phyloP scores from a whole-genome alignment of 2,888 invertebrate species.

The Clunio marinus region DNA sequence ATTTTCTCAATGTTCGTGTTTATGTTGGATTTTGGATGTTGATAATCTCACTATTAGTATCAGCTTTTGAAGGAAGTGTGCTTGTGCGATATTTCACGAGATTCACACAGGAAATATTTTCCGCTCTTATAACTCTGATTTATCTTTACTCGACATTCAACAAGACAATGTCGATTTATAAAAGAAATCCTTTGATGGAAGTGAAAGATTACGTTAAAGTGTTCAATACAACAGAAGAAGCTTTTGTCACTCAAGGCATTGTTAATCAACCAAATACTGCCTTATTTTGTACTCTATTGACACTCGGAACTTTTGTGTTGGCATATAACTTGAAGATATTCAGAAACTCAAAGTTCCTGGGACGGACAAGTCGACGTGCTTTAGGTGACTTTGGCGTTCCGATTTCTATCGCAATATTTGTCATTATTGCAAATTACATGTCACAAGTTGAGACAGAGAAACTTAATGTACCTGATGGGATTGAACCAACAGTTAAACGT shows the following conservation, averaged over 20 bases:
- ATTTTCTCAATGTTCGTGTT: slow-evolving; percentile 81
- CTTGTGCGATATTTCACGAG: slow-evolving; percentile 85
- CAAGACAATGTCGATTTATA: slow-evolving; percentile 68
- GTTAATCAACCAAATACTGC: slow-evolving; percentile 88
- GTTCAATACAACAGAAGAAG: background rate
- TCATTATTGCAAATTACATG: slow-evolving; percentile 69
- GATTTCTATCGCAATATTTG: slow-evolving; percentile 88
- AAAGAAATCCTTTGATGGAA: slow-evolving; percentile 49
- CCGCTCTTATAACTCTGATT: slow-evolving; percentile 91
- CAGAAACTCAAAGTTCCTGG: slow-evolving; percentile 91
- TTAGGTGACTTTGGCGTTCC: slow-evolving; percentile 91
- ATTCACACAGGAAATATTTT: slow-evolving; percentile 97
- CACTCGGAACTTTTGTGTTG: slow-evolving; percentile 86
- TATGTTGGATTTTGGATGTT: slow-evolving; percentile 94
- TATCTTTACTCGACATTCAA: slow-evolving; percentile 60
- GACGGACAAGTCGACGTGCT: slow-evolving; percentile 74
- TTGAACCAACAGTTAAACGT: slow-evolving; percentile 71
- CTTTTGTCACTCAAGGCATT: background rate
- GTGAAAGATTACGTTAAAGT: background rate
- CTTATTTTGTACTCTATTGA: slow-evolving; percentile 85
- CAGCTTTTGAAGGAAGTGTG: slow-evolving; percentile 87
- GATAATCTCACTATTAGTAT: slow-evolving; percentile 73
- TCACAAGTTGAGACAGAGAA: slow-evolving; percentile 84
- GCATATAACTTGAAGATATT: slow-evolving; percentile 90
- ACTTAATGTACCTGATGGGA: slow-evolving; percentile 78